phyloP scores from a whole-genome alignment of 2,888 invertebrate genomes.

The Galeruca laticollis region DNA sequence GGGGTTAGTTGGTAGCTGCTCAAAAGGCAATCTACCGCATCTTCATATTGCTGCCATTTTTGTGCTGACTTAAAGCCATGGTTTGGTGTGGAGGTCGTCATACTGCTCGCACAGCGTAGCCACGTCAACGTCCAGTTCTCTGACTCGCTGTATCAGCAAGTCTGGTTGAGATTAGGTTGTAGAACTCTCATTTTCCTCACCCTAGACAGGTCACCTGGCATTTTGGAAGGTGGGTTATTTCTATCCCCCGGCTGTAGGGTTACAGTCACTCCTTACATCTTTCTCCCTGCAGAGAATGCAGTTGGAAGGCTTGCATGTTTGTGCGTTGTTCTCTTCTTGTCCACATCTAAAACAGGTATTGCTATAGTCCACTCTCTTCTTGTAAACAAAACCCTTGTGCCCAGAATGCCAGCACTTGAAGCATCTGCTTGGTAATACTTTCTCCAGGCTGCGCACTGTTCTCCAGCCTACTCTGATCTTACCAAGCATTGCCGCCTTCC shows the following conservation, averaged over 20 bases:
- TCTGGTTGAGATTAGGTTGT: constrained; percentile 2
- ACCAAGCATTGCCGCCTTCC: too few relatives aligned
- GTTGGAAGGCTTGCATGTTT: constrained; percentile 4
- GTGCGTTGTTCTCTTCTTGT: not conserved
- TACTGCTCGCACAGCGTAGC: too few relatives aligned
- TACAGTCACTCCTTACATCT: too few relatives aligned
- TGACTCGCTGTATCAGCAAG: too few relatives aligned
- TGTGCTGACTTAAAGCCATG: not conserved
- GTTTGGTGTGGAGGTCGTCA: not conserved
- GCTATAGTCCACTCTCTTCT: not conserved
- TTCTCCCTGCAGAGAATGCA: constrained; percentile 3
- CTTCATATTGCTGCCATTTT: not conserved
- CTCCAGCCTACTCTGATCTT: not conserved
- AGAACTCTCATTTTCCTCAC: constrained; percentile 9
- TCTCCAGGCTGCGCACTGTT: not conserved
- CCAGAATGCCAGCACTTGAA: not conserved
- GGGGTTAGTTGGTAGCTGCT: too few relatives aligned
- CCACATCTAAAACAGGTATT: not conserved
- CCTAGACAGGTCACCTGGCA: constrained; percentile 9
- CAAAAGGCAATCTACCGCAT: not conserved
- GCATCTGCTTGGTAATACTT: not conserved
- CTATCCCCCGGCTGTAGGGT: too few relatives aligned
- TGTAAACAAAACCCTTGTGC: not conserved
- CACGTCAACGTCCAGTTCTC: not conserved
- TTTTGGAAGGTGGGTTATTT: constrained; percentile 15